These are phyloP conservation scores for Phasia obesa DNA, from an alignment of 2,888 invertebrate genomes.

Conservation along the genomic window DNA sequence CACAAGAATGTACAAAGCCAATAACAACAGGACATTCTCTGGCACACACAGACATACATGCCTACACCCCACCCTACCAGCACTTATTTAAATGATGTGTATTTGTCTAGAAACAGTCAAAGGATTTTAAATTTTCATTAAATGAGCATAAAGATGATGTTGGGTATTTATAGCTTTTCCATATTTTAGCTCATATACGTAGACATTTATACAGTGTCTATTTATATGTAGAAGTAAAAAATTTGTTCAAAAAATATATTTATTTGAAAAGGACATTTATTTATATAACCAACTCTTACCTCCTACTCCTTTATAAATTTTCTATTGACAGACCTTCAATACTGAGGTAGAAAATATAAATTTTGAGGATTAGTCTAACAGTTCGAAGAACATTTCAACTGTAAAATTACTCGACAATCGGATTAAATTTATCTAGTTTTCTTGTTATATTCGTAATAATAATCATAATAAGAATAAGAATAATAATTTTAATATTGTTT, in stretches of 20 bases:
- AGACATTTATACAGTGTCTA: constrained; percentile 33
- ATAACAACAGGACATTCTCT: constrained; percentile 11
- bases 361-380: constrained; percentile 48
- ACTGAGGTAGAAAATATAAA: constrained; percentile 48
- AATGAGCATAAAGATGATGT: constrained; percentile 46
- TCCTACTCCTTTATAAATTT: background rate
- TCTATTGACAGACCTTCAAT: constrained; percentile 2
- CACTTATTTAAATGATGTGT: background rate
- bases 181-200: background rate
- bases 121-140: constrained; percentile 42
- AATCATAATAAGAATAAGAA: too few relatives aligned
- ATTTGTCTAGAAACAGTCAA: constrained; percentile 39
- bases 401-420: constrained; percentile 65
- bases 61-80: background rate
- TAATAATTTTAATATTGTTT: constrained; percentile 50
- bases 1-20: background rate
- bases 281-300: background rate
- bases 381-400: constrained; percentile 53
- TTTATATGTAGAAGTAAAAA: constrained; percentile 10
- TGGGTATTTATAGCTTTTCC: background rate
- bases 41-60: background rate
- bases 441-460: constrained; percentile 22
- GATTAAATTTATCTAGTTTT: constrained; percentile 63
- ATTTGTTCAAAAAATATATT: background rate
- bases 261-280: constrained; percentile 17